Conservation (phyloP, 2,888 invertebrate genomes). For the Hyalella azteca region DNA sequence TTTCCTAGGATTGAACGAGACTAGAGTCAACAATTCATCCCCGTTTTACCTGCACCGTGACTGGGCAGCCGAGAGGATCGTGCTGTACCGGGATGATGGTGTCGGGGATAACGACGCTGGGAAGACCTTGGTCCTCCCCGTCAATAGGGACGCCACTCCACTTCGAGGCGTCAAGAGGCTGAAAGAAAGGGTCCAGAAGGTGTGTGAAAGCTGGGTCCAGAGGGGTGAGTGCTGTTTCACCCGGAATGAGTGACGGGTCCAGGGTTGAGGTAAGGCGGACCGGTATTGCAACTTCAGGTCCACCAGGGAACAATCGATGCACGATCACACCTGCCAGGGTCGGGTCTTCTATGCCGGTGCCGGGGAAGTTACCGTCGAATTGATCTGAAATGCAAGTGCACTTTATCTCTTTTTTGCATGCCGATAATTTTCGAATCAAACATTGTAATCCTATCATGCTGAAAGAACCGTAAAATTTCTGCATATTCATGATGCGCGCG, state of each 20-base stretch:
- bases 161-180: constrained; percentile 45
- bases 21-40: too few species aligned
- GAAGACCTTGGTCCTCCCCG: background rate
- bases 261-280: constrained; percentile 58
- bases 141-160: background rate
- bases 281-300: constrained; percentile 59
- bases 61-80: constrained; percentile 54
- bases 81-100: constrained; percentile 57
- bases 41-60: constrained; percentile 54
- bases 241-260: constrained; percentile 55
- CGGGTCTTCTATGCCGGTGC: constrained; percentile 38
- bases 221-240: constrained; percentile 57
- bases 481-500: too few species aligned
- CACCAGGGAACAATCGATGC: constrained; percentile 59
- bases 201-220: constrained; percentile 57
- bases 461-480: too few species aligned
- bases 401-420: too few species aligned
- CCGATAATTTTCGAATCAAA: too few species aligned
- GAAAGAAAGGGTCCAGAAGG: constrained; percentile 54
- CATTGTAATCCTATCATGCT: too few species aligned
- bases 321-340: constrained; percentile 58
- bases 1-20: too few species aligned
- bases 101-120: constrained; percentile 38
- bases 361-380: constrained; percentile 41
- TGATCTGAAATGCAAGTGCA: constrained; percentile 45